Evolutionary conservation across 1,140 invertebrate species (phyloP).

Genomic region (Fragariocoptes setiger): DNA sequence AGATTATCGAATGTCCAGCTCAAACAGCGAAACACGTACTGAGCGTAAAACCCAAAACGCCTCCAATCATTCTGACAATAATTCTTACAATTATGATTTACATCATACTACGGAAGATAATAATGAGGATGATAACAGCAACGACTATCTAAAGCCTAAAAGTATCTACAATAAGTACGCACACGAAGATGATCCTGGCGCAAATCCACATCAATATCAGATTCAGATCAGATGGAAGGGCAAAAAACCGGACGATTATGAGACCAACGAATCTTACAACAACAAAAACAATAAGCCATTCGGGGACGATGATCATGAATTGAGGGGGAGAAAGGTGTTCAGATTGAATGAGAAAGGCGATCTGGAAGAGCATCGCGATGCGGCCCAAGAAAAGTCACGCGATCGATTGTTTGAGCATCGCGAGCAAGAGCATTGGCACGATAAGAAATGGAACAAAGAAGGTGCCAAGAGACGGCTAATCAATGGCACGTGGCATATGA

Average conservation of each 20-base stretch:
- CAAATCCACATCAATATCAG: conserved; percentile 7
- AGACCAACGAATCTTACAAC: neutral
- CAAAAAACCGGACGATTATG: neutral
- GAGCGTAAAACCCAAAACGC: too few relatives aligned
- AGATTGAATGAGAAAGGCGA: conserved; percentile 1
- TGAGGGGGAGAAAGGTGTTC: too few relatives aligned
- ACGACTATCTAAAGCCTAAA: too few relatives aligned
- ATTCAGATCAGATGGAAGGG: conserved; percentile 7
- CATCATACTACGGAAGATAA: too few relatives aligned
- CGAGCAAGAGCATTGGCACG: conserved; percentile 9
- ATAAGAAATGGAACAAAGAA: conserved; percentile 6
- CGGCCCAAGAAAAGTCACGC: neutral
- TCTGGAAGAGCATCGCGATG: neutral
- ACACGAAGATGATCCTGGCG: conserved; percentile 1
- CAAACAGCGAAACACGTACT: too few relatives aligned
- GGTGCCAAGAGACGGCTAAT: neutral
- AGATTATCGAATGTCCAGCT: too few relatives aligned
- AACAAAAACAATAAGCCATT: neutral
- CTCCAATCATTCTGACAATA: too few relatives aligned
- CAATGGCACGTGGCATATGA: neutral
- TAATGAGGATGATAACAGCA: too few relatives aligned
- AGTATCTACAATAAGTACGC: too few relatives aligned
- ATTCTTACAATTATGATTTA: too few relatives aligned
- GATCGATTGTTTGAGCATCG: conserved; percentile 6
- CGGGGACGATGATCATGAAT: neutral